Evolutionary conservation across 1,140 invertebrate species (phyloP).

Genomic region (Lasioglossum baleicum): DNA sequence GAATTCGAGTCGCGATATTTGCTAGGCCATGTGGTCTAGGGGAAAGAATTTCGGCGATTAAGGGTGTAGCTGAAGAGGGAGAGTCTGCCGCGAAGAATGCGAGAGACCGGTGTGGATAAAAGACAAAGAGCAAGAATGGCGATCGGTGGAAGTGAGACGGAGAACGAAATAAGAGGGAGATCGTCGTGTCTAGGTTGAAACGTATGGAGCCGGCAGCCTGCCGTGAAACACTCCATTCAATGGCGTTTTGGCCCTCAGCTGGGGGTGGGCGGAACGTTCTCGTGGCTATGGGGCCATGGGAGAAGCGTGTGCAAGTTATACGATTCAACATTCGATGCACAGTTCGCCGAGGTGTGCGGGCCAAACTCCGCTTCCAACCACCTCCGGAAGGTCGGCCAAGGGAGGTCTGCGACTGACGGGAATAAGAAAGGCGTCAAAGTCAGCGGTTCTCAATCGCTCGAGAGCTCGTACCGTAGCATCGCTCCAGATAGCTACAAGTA

Average conservation of each 20-base stretch:
- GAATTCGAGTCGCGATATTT: background rate
- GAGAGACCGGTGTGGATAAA: background rate
- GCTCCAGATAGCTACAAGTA: no score
- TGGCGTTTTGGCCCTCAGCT: constrained; percentile 65
- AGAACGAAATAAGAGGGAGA: constrained; percentile 27
- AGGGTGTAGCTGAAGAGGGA: background rate
- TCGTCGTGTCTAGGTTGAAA: constrained; percentile 62
- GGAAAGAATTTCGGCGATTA: constrained; percentile 9
- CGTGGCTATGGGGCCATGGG: constrained; percentile 7
- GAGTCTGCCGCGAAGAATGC: background rate
- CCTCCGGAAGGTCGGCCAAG: constrained; percentile 34
- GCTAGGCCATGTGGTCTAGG: no score
- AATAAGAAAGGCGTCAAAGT: constrained; percentile 28
- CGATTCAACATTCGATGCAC: constrained; percentile 56
- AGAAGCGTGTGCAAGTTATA: constrained; percentile 48
- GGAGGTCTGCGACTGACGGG: constrained; percentile 31
- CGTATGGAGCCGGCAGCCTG: constrained; percentile 67
- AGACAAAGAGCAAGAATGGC: background rate
- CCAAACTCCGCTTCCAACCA: constrained; percentile 33
- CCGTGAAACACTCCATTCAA: constrained; percentile 75
- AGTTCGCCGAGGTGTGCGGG: constrained; percentile 49
- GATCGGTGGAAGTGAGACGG: background rate
- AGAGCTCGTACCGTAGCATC: no score
- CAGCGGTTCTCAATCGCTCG: constrained; percentile 16
- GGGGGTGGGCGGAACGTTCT: constrained; percentile 44